Evolutionary conservation across 2,888 invertebrate genomes (phyloP), one percentile per base, ranked within the genome.

Genomic region (Nomada hirtipes): DNA sequence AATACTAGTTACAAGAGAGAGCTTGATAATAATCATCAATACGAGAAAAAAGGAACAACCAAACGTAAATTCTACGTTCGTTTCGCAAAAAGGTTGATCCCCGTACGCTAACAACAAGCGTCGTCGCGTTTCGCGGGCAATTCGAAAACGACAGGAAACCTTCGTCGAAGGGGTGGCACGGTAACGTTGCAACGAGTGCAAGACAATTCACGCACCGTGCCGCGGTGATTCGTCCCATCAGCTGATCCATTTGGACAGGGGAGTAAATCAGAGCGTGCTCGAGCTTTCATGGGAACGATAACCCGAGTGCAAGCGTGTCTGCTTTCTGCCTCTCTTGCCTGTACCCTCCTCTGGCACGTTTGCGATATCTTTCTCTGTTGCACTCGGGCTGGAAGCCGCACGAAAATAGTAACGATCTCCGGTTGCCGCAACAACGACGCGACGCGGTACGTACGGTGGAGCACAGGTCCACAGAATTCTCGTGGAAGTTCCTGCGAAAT

Each of bases 221-320:
- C 55, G 29, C 60, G 69, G 73, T 81, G 84, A 84, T 82, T 85
- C 69, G 75, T 75, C 76, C 68, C 74, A 86, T 88, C 70, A 88
- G 71, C 74, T 77, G 77, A 65, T 83, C 60, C 79, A 83, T 86
- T 82, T 75, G 82, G 75, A 63, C 81, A 69, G 68, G 77, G 74
- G 64, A 73, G 70, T 85, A 83, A 77, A 88, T 83, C 75, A 69
- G 64, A 83, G 36, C 60, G 79, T 65, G 74, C 78, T 79, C 55
- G 75, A 69, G 81, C 86, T 87, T 86, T 86, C 86, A 86, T 83
- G 88, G 72, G 87, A 86, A 88, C 87, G 79, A 87, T 87, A 88
- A 87, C 86, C 86, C 70, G 70, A 76, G 69, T 3, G 42, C 36
- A 15, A n/a, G n/a, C n/a, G 26, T 67, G 67, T 61, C 70, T 59